Base-by-base conservation (phyloP, 2,797 vertebrate genomes). In the Neomorphus geoffroyi region DNA sequence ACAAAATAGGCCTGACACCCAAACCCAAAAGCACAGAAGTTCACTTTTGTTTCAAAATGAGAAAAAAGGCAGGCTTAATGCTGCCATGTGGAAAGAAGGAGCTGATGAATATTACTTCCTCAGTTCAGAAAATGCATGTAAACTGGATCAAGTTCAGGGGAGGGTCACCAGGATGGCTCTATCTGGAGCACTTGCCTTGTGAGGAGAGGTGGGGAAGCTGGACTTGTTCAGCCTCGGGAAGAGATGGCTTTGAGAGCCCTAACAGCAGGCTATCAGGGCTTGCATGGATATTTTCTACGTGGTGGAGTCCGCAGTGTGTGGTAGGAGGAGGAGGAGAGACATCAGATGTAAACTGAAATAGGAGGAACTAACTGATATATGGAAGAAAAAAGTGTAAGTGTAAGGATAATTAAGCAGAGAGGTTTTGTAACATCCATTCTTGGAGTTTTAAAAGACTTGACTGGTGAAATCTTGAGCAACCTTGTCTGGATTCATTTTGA, bases 321-420 rank as follows among this genome's bases (percentile, higher is more conserved):
- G 46, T 1, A 7, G 30, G 26, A 45, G 22, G 23, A 45, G 30
- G 26, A 45, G 22, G 26, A 62, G 24, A 61, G 7, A 28, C n/a
- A 84, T 66, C 30, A 61, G 37, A 45, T 11, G 30, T 18, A 26
- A 51, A 61, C 18, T 77, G 57, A 84, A 93, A 65, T 18, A 58
- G 17, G 45, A 71, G 7, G 7, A 69, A 46, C 18, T 58, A 14
- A 46, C 9, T 35, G 27, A 24, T 88, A 41, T 19, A 22, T 46
- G 8, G 13, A 26, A 57, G 2, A 2, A 9, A 56, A 56, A 33
- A 28, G 2, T 16, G 3, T 60, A 33, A 28, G 2, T 16, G 3
- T 60, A 71, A 81, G 30, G 18, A 28, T 43, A 72, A 84, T 22
- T 37, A 19, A 92, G 8, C 5, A 79, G 58, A 37, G 5, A 50